Percentiles rank a stretch among this genome's conserved stretches.
These are phyloP conservation scores for Eolophus roseicapilla DNA, from an alignment of 2,113 vertebrate genomes.

Conservation along the genomic window DNA sequence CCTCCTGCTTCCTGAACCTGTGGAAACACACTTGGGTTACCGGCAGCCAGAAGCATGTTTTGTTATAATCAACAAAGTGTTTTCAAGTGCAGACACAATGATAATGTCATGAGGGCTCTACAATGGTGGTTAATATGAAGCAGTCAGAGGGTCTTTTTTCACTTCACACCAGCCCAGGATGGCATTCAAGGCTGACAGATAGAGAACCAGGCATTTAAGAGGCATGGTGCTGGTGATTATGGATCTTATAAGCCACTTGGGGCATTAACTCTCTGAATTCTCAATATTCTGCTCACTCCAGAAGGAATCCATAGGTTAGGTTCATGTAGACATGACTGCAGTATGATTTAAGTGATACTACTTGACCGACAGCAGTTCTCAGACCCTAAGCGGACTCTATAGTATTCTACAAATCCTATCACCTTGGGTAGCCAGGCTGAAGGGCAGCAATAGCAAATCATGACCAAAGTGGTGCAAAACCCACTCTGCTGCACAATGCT, in stretches of 20 bases:
- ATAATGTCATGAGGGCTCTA: neutral
- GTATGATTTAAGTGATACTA: neutral
- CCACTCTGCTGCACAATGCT: rapidly evolving
- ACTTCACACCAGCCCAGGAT: neutral
- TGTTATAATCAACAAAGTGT: neutral
- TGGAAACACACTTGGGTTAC: neutral
- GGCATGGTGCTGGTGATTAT: neutral
- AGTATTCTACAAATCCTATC: neutral
- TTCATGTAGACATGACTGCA: neutral
- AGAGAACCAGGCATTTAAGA: neutral
- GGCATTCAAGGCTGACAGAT: conserved; percentile 9
- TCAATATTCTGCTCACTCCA: neutral
- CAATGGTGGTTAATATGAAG: neutral
- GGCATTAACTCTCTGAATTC: neutral
- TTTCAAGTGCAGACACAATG: neutral
- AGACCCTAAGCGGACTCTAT: neutral
- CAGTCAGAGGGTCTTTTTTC: neutral
- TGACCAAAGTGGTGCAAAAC: rapidly evolving
- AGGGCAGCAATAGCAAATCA: neutral
- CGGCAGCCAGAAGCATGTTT: neutral
- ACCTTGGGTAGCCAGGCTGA: neutral
- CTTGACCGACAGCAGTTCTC: neutral
- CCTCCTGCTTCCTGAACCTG: neutral
- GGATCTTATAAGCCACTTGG: neutral
- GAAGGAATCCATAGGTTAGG: neutral